Percentiles rank a stretch among this genome's conserved stretches.
Conservation (phyloP, 2,888 invertebrate species). For the Globia sparganii region DNA sequence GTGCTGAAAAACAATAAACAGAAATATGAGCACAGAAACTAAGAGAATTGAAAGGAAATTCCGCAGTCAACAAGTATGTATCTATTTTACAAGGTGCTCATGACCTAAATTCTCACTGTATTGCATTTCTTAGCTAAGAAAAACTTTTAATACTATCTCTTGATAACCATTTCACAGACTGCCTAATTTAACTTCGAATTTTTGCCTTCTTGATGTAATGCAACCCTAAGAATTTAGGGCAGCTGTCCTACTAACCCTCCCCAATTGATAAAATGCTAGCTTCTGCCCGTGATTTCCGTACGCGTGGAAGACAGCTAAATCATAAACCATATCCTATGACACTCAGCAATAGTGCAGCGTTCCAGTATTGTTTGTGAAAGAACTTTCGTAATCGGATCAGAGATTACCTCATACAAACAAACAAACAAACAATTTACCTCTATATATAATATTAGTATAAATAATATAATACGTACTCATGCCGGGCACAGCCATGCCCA, state of each 20-base stretch:
- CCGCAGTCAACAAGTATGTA: no score
- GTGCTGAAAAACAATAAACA: conserved; percentile 83
- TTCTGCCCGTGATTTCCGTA: background rate
- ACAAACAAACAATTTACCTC: background rate
- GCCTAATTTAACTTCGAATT: no score
- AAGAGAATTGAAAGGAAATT: no score
- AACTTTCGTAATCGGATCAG: background rate
- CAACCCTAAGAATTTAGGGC: background rate
- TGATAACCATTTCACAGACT: no score
- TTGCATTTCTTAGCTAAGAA: no score
- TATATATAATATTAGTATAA: background rate
- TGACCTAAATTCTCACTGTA: no score
- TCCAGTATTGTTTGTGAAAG: background rate
- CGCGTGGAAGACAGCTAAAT: background rate
- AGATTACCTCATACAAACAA: background rate
- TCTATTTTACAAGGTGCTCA: no score
- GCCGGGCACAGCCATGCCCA: conserved; percentile 98
- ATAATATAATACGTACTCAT: conserved; percentile 89
- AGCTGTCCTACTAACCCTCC: background rate
- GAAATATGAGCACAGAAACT: background rate
- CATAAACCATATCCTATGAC: background rate
- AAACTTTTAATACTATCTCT: no score
- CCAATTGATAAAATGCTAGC: no score
- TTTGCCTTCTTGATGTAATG: no score
- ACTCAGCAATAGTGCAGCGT: background rate